A percentile compares a stretch with the other conserved stretches of the same genome.
phyloP scores from a whole-genome alignment of 2,113 vertebrate species.

The Ranitomeya variabilis region DNA sequence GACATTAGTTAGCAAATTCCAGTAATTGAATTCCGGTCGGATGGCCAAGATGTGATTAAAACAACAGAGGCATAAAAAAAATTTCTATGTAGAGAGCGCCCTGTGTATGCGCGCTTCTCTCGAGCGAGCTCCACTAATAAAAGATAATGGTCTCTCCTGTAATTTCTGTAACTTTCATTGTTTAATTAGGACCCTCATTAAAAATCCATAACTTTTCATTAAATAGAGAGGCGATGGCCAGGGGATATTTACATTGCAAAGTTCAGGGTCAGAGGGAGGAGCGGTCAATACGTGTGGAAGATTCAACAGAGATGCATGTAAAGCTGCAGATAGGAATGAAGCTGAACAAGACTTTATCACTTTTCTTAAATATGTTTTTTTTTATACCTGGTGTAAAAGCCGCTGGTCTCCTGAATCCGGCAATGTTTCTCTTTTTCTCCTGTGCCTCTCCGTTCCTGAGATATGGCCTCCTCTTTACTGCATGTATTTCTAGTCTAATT shows the following conservation, averaged over 20 bases:
- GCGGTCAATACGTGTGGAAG: not conserved
- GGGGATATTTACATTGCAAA: constrained; percentile 26
- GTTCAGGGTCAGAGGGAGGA: constrained; percentile 12
- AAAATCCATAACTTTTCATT: constrained; percentile 56
- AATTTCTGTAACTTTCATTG: constrained; percentile 55
- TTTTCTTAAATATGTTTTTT: too few relatives aligned
- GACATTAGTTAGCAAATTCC: constrained; percentile 47
- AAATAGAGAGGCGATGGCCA: constrained; percentile 30
- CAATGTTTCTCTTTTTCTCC: too few relatives aligned
- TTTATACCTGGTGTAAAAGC: too few relatives aligned
- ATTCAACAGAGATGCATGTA: not conserved
- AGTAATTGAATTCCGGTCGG: constrained; percentile 52
- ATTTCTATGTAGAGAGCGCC: not conserved
- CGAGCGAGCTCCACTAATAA: constrained; percentile 38
- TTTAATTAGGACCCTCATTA: constrained; percentile 58
- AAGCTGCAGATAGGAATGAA: too few relatives aligned
- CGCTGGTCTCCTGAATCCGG: too few relatives aligned
- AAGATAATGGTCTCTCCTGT: constrained; percentile 56
- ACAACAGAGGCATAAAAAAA: constrained; percentile 46
- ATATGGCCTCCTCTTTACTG: too few relatives aligned
- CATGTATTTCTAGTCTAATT: too few relatives aligned
- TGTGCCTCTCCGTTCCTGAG: too few relatives aligned
- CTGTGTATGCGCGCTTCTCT: not conserved
- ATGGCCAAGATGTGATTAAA: constrained; percentile 54
- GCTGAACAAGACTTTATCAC: too few relatives aligned